Base-by-base conservation (phyloP, 2,888 invertebrate genomes). In the Drosophila mercatorum region DNA sequence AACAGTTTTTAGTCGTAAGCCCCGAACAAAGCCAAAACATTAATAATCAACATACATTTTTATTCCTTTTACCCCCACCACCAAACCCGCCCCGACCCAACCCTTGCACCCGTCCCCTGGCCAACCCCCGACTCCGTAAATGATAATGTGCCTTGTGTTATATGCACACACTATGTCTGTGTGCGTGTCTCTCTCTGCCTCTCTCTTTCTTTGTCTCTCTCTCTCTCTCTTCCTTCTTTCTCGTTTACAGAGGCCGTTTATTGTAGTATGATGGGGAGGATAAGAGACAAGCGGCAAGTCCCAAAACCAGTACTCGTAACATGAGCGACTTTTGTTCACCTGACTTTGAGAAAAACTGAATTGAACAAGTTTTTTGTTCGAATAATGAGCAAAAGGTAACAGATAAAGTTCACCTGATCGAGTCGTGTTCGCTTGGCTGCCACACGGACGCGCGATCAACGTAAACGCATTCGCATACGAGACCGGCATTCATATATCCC, bases 201-300 rank as follows among this genome's bases (percentile, higher is more conserved):
- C 63, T 78, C 65, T 83, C 80, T 84, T 59, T 85, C 77, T 85
- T 81, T 87, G 72, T 66, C 11, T 83, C 79, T 91, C 88, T 89
- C 75, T 85, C 93, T 93, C 93, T 93, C 93, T 93, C 92, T 94
- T 82, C 81, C 85, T 89, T 89, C 83, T 88, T 85, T 92, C 92
- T 89, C 88, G 82, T 91, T 92, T 96, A 96, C 96, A 96, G 96
- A 96, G 96, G 96, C 96, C 96, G 96, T 95, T 96, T 90, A 92
- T 92, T 91, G 91, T 92, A 96, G 92, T 90, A 96, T 95, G 95
- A 95, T 92, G 92, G 93, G 93, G 93, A 92, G 92, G 92, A 93
- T 93, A 92, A 89, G 83, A 69, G 81, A 86, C 64, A 78, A 79
- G 67, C 81, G 62, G 75, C 76, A 86, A 86, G 70, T 80, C 61